Evolutionary conservation across 2,888 invertebrate species (phyloP), one percentile per base, ranked within the genome.

Genomic region (Agrenia bidenticulata): DNA sequence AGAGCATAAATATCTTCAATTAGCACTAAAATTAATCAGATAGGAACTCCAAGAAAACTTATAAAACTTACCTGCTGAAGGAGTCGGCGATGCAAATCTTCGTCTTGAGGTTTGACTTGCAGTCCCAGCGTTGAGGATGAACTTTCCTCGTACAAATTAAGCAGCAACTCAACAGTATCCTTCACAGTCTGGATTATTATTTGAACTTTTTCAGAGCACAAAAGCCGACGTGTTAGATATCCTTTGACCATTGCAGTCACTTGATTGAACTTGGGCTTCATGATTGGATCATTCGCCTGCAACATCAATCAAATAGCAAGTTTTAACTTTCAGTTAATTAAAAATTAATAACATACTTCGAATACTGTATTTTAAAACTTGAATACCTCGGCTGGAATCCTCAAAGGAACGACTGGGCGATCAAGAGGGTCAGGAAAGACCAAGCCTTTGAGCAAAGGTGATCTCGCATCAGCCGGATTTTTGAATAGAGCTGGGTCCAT

Each of bases 171-270:
- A 65, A 90, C 80, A 2, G 90, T 89, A 78, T 92, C 92, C 78
- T 85, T 84, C 74, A 92, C 89, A 2, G 89, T 90, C 80, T 88
- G 86, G 75, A 91, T 90, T 19, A 92, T 84, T 63, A 84, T 83
- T 79, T 89, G 88, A 15, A 94, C 89, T 76, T 89, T 87, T 77
- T 89, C 89, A 0, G 94, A 92, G 76, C 83, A 84, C 81, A 94
- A 85, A 60, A 95, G 83, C 50, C 93, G 85, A 56, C 95, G 85
- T 23, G 89, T 88, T 61, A 95, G 82, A 79, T 86, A 94, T 0
- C 95, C 94, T 77, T 86, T 87, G 0, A 79, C 81, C 27, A 78
- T 76, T 32, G 81, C 81, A 76, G 69, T 65, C 9, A 81, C 72
- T 58, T 77, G 73, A 55, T 77, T 77, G 77, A 80, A 81, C 55